phyloP scores from a whole-genome alignment of 1,140 invertebrate species.

The Notospermus geniculatus region DNA sequence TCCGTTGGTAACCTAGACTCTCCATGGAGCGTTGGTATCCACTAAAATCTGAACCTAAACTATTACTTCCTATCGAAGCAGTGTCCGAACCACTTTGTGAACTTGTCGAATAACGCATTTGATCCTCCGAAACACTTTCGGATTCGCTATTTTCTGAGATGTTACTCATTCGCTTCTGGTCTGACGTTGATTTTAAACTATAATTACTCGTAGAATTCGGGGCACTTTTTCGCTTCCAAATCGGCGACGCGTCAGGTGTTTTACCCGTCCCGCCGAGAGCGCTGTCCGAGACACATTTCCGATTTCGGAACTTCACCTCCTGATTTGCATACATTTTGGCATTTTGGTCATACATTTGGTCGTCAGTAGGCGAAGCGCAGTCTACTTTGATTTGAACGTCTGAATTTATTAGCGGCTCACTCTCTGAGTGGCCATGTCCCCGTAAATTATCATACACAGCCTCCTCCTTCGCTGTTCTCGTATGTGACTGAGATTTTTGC shows the following conservation, averaged over 20 bases:
- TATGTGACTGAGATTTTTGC: background rate
- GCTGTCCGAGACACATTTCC: conserved; percentile 8
- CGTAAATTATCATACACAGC: background rate
- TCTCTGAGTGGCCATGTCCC: background rate
- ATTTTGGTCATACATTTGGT: conserved; percentile 29
- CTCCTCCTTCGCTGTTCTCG: no score
- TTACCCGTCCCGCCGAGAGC: background rate
- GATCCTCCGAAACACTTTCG: conserved; percentile 51
- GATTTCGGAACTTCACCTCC: conserved; percentile 18
- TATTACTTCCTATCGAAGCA: conserved; percentile 11
- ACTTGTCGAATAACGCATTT: conserved; percentile 45
- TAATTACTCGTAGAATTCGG: conserved; percentile 26
- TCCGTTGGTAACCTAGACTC: conserved; percentile 40
- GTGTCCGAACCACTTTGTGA: conserved; percentile 23
- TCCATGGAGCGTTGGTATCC: no score
- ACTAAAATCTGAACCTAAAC: background rate
- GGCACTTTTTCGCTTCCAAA: conserved; percentile 65
- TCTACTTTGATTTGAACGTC: conserved; percentile 39
- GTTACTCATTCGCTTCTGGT: conserved; percentile 59
- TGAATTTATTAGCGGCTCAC: conserved; percentile 10
- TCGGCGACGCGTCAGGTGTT: conserved; percentile 58
- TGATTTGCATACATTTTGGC: conserved; percentile 12
- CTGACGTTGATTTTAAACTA: conserved; percentile 39
- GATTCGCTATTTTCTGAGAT: conserved; percentile 60
- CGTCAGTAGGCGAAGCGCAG: conserved; percentile 32